Base-by-base conservation (phyloP, 2,797 vertebrate genomes). In the Discoglossus pictus region DNA sequence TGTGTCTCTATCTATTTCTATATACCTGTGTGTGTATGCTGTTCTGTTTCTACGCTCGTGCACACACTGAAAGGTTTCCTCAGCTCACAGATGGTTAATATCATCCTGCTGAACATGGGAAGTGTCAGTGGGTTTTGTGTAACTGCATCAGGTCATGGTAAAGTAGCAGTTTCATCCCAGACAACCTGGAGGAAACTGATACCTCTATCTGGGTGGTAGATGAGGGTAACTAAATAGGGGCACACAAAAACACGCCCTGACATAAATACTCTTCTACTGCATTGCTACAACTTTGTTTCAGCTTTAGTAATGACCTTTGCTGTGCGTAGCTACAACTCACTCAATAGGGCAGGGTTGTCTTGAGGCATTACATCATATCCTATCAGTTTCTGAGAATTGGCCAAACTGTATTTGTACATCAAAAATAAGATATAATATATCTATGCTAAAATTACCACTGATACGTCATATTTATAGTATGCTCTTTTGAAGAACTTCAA, bases 221-320 rank as follows among this genome's bases (percentile, higher is more conserved):
- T 63, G 67, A 40, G 59, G 53, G 68, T 71, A 64, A 71, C 68
- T 64, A 58, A 71, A 71, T 71, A 71, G 61, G 68, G 52, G 58
- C 40, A 50, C 55, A 58, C 34, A 70, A 63, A 64, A 51, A 64
- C 51, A 53, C 59, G 36, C 61, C 59, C 50, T 70, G 67, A 56
- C 47, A 70, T 70, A 54, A 56, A 70, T 63, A 70, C 67, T 38
- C 63, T 39, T 34, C 51, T 55, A 20, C 42, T 63, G 16, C 16
- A 70, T 38, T 48, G 39, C 42, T 40, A 63, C 20, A 62, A 70
- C 27, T 18, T 27, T 31, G 58, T 55, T 48, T 39, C 50, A 39
- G 21, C 60, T 53, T 12, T 63, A 61, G 42, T 21, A 55, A 62
- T 70, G 54, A 55, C 40, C 59, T 69, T 62, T 55, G n/a, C n/a